Base-by-base conservation (phyloP, 2,797 vertebrate genomes). In the Eupleurogrammus muticus region DNA sequence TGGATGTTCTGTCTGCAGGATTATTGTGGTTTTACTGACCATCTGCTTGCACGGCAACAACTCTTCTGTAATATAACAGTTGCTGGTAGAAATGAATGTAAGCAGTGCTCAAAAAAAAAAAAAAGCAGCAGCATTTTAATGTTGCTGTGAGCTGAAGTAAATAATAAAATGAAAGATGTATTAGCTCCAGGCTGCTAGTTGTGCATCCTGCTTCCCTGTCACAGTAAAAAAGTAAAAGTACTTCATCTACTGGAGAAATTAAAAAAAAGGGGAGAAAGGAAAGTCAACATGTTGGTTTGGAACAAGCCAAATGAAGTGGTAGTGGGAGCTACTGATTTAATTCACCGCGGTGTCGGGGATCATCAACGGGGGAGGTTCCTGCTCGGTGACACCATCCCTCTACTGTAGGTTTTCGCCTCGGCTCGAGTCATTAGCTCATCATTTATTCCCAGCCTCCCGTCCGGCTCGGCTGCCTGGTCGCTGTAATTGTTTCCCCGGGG, bases 401-500 rank as follows among this genome's bases (percentile, higher is more conserved):
- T 49, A 50, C 38, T 54, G 47, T 0, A 35, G 19, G 14, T 52
- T 73, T 72, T 48, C 46, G 55, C 66, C 32, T 14, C 49, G 40
- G 19, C 59, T 67, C 10, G 54, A 77, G 47, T 68, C 78, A 61
- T 17, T 50, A 58, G 72, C 38, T 55, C 50, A 21, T 79, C 69
- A 73, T 85, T 83, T 82, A 75, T 72, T 78, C 70, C 61, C 79
- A 77, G 71, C 49, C n/a, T n/a, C 40, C 70, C 71, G 81, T 64
- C 79, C 69, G 10, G 35, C 48, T 64, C 73, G 69, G 52, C 76
- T 79, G 71, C 69, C 78, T 73, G 67, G 9, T 46, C 38, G 34
- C 42, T 71, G 71, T 89, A 89, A 88, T 89, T 89, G 85, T 84
- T 71, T 84, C 87, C 84, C 80, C 47, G 8, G 82, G 42, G 82